Evolutionary conservation across 1,140 invertebrate genomes (phyloP).

Genomic region (Hydropsyche tenuis): DNA sequence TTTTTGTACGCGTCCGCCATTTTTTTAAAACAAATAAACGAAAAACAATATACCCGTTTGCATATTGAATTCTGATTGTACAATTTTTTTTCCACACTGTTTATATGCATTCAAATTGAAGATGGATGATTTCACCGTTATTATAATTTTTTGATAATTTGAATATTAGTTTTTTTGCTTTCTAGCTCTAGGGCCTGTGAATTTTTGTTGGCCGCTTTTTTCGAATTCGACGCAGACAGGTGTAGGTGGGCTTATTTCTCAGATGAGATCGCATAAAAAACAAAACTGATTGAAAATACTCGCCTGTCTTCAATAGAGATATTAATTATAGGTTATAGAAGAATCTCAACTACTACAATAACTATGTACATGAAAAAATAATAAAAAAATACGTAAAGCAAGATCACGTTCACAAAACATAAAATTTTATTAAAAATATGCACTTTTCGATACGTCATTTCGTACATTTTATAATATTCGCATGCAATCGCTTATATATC

Average conservation of each 20-base stretch:
- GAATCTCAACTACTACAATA: slow-evolving; percentile 25
- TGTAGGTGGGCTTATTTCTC: slow-evolving; percentile 34
- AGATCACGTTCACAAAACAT: not conserved
- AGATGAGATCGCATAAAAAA: slow-evolving; percentile 27
- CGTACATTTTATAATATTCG: too few species aligned
- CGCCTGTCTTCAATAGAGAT: slow-evolving; percentile 23
- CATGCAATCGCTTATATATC: too few species aligned
- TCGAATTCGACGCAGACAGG: slow-evolving; percentile 20
- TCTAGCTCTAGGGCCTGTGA: slow-evolving; percentile 28
- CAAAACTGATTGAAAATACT: slow-evolving; percentile 36
- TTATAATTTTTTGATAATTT: slow-evolving; percentile 23
- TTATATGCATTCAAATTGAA: slow-evolving; percentile 4
- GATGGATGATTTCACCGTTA: slow-evolving; percentile 36
- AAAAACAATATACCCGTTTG: not conserved
- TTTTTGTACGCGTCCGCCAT: not conserved
- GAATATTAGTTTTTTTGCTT: slow-evolving; percentile 3
- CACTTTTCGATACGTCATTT: not conserved
- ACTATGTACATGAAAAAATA: slow-evolving; percentile 12
- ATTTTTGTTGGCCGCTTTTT: slow-evolving; percentile 14
- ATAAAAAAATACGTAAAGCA: not conserved
- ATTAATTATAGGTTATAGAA: slow-evolving; percentile 35
- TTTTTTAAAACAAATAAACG: slow-evolving; percentile 19
- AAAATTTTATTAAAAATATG: not conserved
- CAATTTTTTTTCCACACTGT: not conserved
- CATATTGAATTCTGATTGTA: not conserved